Evolutionary conservation across 2,113 vertebrate genomes (phyloP), one percentile per base, ranked within the genome.

Genomic region (Chionis minor): DNA sequence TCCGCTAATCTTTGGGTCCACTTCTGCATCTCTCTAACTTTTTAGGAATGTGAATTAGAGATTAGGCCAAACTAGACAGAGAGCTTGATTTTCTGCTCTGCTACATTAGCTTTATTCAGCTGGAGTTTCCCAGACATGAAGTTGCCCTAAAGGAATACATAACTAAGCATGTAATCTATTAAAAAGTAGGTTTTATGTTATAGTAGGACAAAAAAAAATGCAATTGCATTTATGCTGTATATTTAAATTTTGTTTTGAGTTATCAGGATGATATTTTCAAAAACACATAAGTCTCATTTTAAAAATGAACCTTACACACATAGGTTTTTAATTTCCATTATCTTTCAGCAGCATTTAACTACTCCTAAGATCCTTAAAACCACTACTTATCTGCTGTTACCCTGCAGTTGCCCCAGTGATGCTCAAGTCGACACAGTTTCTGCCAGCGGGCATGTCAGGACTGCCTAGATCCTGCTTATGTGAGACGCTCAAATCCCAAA

Each of bases 381-480:
- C 45, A 42, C 17, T 75, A 54, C 38, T 93, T 91, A 73, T 5
- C 79, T 92, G 54, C 71, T 95, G 38, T 91, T 84, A 94, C 40
- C 78, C 87, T 80, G 66, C 49, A 90, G 92, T 73, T 94, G 92
- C 82, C 79, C 71, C 72, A 80, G 58, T 40, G 71, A 78, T 93
- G n/a, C 78, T 90, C 70, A 86, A 88, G 3, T 70, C 79, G 67
- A 66, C 12, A 8, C 8, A 85, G 62, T 22, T 88, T 71, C 81
- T 96, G 88, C 92, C 88, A 96, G 62, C 4, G 13, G 94, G 93
- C 96, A 80, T 96, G 96, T 95, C 92, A 95, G 94, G 83, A 97
- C 96, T 73, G 42, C 66, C 59, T 85, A 42, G 5, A 2, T 90
- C 90, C 75, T 90, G 79, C 62, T 92, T 85, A 24, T 82, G n/a